Conservation (phyloP, 2,888 invertebrate genomes). For the Blastobasis adustella region DNA sequence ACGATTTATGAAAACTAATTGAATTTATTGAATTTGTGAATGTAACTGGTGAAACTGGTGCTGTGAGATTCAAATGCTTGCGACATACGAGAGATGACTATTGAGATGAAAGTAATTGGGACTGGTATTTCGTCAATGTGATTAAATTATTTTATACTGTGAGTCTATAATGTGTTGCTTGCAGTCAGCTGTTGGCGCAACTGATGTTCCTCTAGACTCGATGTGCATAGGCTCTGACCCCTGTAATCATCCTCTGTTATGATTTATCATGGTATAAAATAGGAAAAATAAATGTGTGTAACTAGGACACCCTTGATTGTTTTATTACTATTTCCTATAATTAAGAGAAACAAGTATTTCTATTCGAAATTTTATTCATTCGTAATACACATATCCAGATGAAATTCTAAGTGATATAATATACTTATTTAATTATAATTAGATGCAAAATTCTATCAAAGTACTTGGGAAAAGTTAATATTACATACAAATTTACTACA, state of each 20-base stretch:
- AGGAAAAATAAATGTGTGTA: constrained; percentile 71
- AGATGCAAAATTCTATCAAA: constrained; percentile 6
- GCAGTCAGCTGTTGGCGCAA: constrained; percentile 48
- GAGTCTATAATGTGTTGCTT: constrained; percentile 38
- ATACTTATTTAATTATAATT: constrained; percentile 17
- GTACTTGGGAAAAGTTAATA: not conserved
- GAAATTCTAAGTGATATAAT: constrained; percentile 35
- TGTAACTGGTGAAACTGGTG: constrained; percentile 53
- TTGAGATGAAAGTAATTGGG: constrained; percentile 28
- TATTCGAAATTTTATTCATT: constrained; percentile 50
- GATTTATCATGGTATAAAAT: constrained; percentile 68
- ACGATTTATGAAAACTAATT: constrained; percentile 24
- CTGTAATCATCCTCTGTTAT: constrained; percentile 68
- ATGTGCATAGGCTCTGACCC: constrained; percentile 46
- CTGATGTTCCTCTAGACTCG: constrained; percentile 62
- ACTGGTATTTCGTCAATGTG: constrained; percentile 44
- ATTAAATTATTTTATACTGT: constrained; percentile 46
- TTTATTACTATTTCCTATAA: constrained; percentile 33
- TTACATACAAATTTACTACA: not conserved
- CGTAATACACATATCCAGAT: constrained; percentile 36
- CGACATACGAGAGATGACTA: constrained; percentile 52
- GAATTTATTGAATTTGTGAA: constrained; percentile 29
- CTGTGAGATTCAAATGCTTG: constrained; percentile 66
- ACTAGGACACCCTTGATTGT: constrained; percentile 58
- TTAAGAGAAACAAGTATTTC: constrained; percentile 24